Percentiles rank a stretch among this genome's conserved stretches.
Evolutionary conservation across 1,140 invertebrate species (phyloP).

Genomic region (Pollicipes pollicipes): DNA sequence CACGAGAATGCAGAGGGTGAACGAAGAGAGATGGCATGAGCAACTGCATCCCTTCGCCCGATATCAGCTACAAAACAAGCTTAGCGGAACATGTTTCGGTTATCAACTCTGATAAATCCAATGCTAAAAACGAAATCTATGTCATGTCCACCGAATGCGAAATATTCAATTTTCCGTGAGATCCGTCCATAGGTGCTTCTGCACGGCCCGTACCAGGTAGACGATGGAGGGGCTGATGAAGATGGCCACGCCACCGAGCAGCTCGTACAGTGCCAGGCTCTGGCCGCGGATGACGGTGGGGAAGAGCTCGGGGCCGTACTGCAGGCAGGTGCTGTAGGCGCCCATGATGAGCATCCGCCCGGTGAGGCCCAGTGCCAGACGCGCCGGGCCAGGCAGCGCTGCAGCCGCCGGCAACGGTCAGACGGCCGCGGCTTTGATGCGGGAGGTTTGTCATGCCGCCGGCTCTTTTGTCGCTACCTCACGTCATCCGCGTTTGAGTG

Average conservation of each 20-base stretch:
- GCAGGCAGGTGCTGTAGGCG: conserved; percentile 71
- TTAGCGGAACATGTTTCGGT: too few species aligned
- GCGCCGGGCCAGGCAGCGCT: conserved; percentile 7
- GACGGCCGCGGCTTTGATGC: too few species aligned
- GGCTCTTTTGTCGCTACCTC: too few species aligned
- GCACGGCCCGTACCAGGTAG: conserved; percentile 15
- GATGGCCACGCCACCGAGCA: conserved; percentile 17
- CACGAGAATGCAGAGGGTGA: too few species aligned
- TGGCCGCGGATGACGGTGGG: conserved; percentile 51
- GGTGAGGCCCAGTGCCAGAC: conserved; percentile 40
- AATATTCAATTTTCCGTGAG: not conserved
- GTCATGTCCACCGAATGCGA: too few species aligned
- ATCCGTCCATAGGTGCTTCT: not conserved
- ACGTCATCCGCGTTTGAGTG: too few species aligned
- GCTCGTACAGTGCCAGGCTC: conserved; percentile 17
- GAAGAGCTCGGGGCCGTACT: conserved; percentile 67
- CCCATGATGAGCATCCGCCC: conserved; percentile 69
- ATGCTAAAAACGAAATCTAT: too few species aligned
- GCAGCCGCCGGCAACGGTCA: not conserved
- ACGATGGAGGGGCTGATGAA: conserved; percentile 18
- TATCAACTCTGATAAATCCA: too few species aligned
- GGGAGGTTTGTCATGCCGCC: too few species aligned
- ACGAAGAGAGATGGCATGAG: too few species aligned
- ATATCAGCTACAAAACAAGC: too few species aligned
- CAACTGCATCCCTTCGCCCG: too few species aligned